Percentiles rank a stretch among this genome's conserved stretches.
Conservation (phyloP, 2,113 vertebrate genomes). For the Varanus salvator region DNA sequence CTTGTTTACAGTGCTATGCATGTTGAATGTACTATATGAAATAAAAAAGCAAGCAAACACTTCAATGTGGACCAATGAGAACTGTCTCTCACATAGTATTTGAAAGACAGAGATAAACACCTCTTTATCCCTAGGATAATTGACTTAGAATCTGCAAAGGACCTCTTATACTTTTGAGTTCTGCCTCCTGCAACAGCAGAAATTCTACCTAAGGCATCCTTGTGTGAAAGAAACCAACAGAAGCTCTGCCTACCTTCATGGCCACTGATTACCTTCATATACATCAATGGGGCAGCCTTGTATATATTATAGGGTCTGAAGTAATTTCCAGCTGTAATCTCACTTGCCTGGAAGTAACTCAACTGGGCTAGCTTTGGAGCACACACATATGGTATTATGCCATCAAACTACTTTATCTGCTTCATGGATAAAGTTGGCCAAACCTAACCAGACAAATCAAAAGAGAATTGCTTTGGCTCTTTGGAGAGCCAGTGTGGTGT, state of each 20-base stretch:
- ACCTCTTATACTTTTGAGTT: not conserved
- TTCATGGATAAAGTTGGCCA: not conserved
- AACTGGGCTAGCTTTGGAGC: not conserved
- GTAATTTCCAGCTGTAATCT: not conserved
- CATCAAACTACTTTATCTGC: not conserved
- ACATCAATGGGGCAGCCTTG: too few species aligned
- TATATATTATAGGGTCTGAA: too few species aligned
- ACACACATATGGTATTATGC: too few species aligned
- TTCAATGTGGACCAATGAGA: not conserved
- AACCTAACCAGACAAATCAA: not conserved
- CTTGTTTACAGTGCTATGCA: too few species aligned
- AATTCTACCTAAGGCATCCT: not conserved
- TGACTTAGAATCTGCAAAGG: too few species aligned
- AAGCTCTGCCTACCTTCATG: not conserved
- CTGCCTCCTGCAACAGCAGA: not conserved
- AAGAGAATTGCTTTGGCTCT: not conserved
- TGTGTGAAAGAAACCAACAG: not conserved
- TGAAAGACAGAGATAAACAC: not conserved
- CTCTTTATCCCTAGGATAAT: not conserved
- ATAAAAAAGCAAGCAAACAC: not conserved
- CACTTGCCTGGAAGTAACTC: not conserved
- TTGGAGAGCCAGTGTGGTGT: too few species aligned
- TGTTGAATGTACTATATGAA: not conserved
- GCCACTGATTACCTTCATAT: not conserved
- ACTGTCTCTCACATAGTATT: not conserved